phyloP scores from a whole-genome alignment of 2,888 invertebrate genomes.

The Eurytoma californica region DNA sequence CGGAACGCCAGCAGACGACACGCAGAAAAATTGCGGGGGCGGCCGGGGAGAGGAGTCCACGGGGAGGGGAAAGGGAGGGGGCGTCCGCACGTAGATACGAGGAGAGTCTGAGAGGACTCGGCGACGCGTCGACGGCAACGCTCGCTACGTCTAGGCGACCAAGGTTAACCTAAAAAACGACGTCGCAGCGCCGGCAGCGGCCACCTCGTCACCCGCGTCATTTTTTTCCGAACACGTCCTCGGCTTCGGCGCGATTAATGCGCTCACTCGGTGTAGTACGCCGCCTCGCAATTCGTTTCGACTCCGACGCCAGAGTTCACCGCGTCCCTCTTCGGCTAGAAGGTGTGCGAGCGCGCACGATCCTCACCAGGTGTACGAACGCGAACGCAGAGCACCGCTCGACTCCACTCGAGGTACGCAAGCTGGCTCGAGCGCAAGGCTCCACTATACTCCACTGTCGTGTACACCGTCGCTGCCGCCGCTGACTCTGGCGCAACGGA shows the following conservation, averaged over 20 bases:
- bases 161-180: slow-evolving; percentile 22
- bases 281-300: slow-evolving; percentile 12
- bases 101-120: slow-evolving; percentile 16
- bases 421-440: too few species aligned
- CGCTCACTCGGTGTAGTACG: neutral
- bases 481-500: too few species aligned
- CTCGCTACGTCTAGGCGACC: slow-evolving; percentile 30
- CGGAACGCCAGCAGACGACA: slow-evolving; percentile 53
- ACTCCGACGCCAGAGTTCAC: neutral
- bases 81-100: slow-evolving; percentile 3
- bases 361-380: neutral
- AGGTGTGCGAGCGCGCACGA: neutral
- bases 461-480: too few species aligned
- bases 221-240: slow-evolving; percentile 8
- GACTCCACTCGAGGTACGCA: too few species aligned
- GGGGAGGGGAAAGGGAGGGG: slow-evolving; percentile 38
- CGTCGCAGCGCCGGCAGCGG: slow-evolving; percentile 64
- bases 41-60: slow-evolving; percentile 19
- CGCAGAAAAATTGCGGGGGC: slow-evolving; percentile 14
- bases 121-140: slow-evolving; percentile 48
- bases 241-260: too few species aligned
- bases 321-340: neutral
- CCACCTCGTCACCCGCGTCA: slow-evolving; percentile 57
- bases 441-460: too few species aligned
- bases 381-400: too few species aligned